A percentile compares a stretch with the other conserved stretches of the same genome.
Evolutionary conservation across 2,888 invertebrate species (phyloP).

Genomic region (Spialia ferax): DNA sequence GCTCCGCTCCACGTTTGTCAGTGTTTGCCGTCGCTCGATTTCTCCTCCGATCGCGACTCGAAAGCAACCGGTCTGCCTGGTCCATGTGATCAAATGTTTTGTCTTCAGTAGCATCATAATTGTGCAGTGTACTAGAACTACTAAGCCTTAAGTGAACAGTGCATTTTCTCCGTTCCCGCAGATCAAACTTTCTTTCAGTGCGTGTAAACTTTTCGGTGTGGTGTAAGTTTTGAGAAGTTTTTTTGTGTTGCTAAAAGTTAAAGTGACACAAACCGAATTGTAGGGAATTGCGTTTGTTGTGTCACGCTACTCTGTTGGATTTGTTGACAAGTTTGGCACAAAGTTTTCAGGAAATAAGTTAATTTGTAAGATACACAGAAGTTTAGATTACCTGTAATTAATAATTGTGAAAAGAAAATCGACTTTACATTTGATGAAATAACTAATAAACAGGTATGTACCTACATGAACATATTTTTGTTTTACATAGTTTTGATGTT

Average conservation of each 20-base stretch:
- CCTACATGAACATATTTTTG: not conserved
- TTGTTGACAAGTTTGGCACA: constrained; percentile 58
- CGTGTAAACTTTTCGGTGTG: constrained; percentile 62
- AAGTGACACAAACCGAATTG: constrained; percentile 59
- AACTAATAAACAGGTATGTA: constrained; percentile 26
- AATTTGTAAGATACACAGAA: constrained; percentile 58
- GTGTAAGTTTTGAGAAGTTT: constrained; percentile 71
- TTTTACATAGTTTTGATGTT: too few species aligned
- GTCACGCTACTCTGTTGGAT: constrained; percentile 56
- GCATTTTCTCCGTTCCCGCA: constrained; percentile 14
- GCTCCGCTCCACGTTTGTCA: too few species aligned
- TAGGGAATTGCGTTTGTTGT: constrained; percentile 57
- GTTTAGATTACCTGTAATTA: constrained; percentile 8
- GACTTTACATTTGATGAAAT: not conserved
- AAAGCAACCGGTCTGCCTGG: constrained; percentile 64
- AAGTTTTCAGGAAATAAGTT: constrained; percentile 55
- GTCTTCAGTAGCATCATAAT: constrained; percentile 63
- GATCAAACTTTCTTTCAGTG: constrained; percentile 39
- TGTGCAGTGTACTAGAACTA: constrained; percentile 68
- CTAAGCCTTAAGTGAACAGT: constrained; percentile 43
- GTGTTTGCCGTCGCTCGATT: constrained; percentile 37
- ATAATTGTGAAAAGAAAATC: constrained; percentile 12
- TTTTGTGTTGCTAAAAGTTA: constrained; percentile 51
- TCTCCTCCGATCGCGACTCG: constrained; percentile 47
- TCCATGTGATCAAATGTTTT: constrained; percentile 68